Percentiles rank a stretch among this genome's conserved stretches.
phyloP scores from a whole-genome alignment of 2,888 invertebrate genomes.

The Brachyopa scutellaris region DNA sequence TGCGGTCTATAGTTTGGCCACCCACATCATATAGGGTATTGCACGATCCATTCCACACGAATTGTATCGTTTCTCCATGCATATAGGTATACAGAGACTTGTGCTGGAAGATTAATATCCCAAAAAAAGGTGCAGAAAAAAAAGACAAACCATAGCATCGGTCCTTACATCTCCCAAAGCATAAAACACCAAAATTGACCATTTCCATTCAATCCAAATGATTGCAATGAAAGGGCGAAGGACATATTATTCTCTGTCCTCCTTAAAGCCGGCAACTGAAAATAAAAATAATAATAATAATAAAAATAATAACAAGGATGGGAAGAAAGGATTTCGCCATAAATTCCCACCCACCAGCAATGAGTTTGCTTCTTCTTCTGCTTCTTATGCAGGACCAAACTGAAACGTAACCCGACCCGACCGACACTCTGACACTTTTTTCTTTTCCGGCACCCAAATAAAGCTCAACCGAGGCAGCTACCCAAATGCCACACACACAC shows the following conservation, averaged over 20 bases:
- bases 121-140: constrained; percentile 17
- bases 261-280: constrained; percentile 45
- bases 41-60: too few relatives aligned
- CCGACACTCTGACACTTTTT: constrained; percentile 63
- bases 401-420: constrained; percentile 27
- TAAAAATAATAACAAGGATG: constrained; percentile 66
- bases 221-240: constrained; percentile 69
- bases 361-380: not conserved
- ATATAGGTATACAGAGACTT: not conserved
- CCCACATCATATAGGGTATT: too few relatives aligned
- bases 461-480: not conserved
- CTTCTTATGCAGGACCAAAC: constrained; percentile 11
- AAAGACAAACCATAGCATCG: constrained; percentile 7
- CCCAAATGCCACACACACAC: constrained; percentile 10
- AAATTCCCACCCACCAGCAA: constrained; percentile 46
- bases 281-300: constrained; percentile 70
- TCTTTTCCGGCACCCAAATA: constrained; percentile 31
- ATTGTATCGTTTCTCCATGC: not conserved
- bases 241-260: constrained; percentile 56
- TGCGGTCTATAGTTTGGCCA: too few relatives aligned
- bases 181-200: constrained; percentile 72
- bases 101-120: constrained; percentile 46
- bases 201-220: constrained; percentile 72
- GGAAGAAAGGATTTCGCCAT: constrained; percentile 68
- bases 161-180: constrained; percentile 39